Evolutionary conservation across 2,113 vertebrate species (phyloP).

Genomic region (Eretmochelys imbricata): DNA sequence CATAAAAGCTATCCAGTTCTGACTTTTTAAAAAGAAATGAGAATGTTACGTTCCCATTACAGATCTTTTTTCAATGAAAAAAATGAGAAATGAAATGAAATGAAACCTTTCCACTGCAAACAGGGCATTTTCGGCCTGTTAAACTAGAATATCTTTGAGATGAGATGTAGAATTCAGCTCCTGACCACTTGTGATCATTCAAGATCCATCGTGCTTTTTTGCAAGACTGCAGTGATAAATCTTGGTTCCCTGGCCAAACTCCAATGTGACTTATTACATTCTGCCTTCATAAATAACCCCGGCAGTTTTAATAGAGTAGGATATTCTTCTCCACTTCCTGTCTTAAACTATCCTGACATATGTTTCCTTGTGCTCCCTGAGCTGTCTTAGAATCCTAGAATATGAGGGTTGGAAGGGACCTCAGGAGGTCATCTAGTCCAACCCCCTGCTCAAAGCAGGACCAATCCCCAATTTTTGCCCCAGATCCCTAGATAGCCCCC

Average conservation of each 20-base stretch:
- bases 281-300: neutral
- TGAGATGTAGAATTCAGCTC: neutral
- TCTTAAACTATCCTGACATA: neutral
- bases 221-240: neutral
- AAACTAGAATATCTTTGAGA: neutral
- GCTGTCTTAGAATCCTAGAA: neutral
- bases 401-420: no score
- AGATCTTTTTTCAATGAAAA: neutral
- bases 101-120: neutral
- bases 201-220: neutral
- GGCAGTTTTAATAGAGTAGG: neutral
- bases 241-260: neutral
- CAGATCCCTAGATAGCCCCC: no score
- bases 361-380: neutral
- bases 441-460: no score
- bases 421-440: no score
- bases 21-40: neutral
- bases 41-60: neutral
- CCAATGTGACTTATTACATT: neutral
- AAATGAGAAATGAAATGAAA: neutral
- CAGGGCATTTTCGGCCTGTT: neutral
- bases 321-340: neutral
- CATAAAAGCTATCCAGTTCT: neutral
- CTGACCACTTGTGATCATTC: neutral
- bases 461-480: no score